phyloP scores from a whole-genome alignment of 2,888 invertebrate genomes.

The Rambutsinella grinnellia region DNA sequence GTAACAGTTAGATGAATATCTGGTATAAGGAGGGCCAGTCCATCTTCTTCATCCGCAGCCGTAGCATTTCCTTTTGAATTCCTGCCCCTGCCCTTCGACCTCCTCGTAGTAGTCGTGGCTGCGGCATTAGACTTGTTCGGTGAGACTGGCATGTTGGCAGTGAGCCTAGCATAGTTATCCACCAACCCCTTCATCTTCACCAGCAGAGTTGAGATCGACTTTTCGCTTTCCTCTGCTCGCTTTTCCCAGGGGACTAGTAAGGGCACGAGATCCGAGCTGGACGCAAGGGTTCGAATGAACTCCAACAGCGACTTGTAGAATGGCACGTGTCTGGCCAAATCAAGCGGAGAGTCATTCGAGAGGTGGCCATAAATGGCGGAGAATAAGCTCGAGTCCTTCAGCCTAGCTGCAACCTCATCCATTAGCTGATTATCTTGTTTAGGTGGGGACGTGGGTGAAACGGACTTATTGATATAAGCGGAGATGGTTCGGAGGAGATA shows the following conservation, averaged over 20 bases:
- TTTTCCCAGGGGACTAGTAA: conserved; percentile 75
- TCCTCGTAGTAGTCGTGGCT: conserved; percentile 61
- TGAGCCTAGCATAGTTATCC: conserved; percentile 90
- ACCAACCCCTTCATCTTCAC: conserved; percentile 92
- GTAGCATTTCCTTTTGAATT: conserved; percentile 68
- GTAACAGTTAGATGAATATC: conserved; percentile 82
- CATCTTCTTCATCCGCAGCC: conserved; percentile 85
- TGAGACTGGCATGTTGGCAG: too few relatives aligned
- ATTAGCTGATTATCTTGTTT: conserved; percentile 72
- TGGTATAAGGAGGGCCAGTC: conserved; percentile 87
- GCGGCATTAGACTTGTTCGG: too few relatives aligned
- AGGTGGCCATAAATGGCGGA: conserved; percentile 91
- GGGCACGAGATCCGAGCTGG: conserved; percentile 75
- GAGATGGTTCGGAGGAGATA: conserved; percentile 86
- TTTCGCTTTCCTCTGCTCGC: conserved; percentile 69
- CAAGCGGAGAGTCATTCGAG: conserved; percentile 94
- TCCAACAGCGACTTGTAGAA: conserved; percentile 89
- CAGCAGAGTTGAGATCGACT: conserved; percentile 82
- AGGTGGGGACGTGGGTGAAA: neutral
- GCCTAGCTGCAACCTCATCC: conserved; percentile 79
- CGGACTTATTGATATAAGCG: conserved; percentile 80
- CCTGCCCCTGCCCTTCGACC: conserved; percentile 68
- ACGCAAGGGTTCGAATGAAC: conserved; percentile 82
- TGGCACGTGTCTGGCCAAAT: conserved; percentile 97
- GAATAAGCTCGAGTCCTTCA: conserved; percentile 86